Evolutionary conservation across 2,113 vertebrate genomes (phyloP).

Genomic region (Psephotus haematonotus): DNA sequence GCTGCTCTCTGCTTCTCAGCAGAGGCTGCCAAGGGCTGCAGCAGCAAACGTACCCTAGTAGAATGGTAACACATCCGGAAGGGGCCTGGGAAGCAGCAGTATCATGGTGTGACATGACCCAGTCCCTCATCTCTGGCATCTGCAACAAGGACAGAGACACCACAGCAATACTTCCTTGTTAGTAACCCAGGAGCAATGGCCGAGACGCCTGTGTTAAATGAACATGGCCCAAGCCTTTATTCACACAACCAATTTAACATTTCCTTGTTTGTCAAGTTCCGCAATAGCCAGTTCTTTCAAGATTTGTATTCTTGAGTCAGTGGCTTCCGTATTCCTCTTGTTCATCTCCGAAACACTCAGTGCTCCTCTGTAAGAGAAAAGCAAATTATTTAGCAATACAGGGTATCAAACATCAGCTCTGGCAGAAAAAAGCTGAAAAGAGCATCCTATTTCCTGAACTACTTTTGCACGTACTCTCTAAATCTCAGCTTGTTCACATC

Average conservation of each 20-base stretch:
- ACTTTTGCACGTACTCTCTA: neutral
- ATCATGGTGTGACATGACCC: neutral
- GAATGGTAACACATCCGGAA: neutral
- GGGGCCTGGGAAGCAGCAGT: neutral
- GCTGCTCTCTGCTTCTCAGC: neutral
- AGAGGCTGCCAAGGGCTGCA: neutral
- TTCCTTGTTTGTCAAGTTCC: neutral
- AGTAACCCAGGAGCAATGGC: neutral
- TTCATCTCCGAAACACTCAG: neutral
- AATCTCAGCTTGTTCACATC: neutral
- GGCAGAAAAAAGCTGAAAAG: neutral
- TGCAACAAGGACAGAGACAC: neutral
- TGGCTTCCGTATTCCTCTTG: neutral
- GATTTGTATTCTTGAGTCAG: neutral
- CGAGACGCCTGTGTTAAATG: neutral
- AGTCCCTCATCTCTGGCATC: neutral
- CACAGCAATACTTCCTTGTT: neutral
- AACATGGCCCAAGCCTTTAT: neutral
- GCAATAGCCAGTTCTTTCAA: neutral
- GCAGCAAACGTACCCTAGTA: neutral
- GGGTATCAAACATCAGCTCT: neutral
- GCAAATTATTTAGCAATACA: neutral
- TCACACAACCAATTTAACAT: neutral
- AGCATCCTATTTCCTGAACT: neutral
- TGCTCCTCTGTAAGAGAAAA: neutral